Percentiles rank a stretch among this genome's conserved stretches.
Evolutionary conservation across 2,888 invertebrate genomes (phyloP).

Genomic region (Lottia gigantea): DNA sequence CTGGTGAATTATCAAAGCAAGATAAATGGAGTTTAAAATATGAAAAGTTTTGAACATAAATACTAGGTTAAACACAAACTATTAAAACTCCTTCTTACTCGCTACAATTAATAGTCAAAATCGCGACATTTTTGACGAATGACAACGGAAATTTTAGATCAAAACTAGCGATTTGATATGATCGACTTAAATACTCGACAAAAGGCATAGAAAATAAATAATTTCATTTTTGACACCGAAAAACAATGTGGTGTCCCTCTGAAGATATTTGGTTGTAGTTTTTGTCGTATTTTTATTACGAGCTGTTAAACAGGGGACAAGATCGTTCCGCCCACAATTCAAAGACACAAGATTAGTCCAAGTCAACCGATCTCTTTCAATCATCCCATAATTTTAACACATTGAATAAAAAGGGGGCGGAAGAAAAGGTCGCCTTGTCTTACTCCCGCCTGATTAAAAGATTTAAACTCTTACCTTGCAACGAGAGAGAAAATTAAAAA

Average conservation of each 20-base stretch:
- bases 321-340: not conserved
- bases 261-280: not conserved
- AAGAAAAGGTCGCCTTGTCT: not conserved
- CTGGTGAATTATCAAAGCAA: too few species aligned
- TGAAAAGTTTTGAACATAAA: too few species aligned
- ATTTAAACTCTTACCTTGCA: not conserved
- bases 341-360: conserved; percentile 8
- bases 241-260: not conserved
- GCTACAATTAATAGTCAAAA: not conserved
- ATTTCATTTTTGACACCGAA: conserved; percentile 4
- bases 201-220: not conserved
- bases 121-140: not conserved
- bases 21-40: too few species aligned
- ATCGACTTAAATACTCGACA: not conserved
- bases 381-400: conserved; percentile 3
- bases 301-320: not conserved
- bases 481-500: not conserved
- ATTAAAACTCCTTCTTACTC: too few species aligned
- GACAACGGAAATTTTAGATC: not conserved
- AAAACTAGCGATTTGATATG: not conserved
- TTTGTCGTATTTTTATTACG: conserved; percentile 6
- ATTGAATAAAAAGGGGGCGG: not conserved
- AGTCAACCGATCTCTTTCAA: not conserved
- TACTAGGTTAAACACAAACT: too few species aligned
- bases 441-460: not conserved